These are phyloP conservation scores for Perodicticus potto DNA, from an alignment of 2,797 vertebrate genomes.

Conservation along the genomic window DNA sequence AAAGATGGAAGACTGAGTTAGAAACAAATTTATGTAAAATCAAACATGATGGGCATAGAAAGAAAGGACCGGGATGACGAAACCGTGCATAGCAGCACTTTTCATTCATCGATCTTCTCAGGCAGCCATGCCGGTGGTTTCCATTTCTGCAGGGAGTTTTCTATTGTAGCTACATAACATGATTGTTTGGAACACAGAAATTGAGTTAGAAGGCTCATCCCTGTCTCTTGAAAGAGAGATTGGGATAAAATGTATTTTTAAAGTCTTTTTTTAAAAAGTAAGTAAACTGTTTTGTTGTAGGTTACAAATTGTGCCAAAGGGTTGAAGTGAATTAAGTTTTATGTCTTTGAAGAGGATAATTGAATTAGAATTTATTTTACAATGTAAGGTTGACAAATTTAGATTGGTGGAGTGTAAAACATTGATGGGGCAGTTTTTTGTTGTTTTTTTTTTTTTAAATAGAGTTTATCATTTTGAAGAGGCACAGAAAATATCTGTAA, in stretches of 20 bases:
- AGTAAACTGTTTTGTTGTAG: not conserved
- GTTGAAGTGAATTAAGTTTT: slow-evolving; percentile 37
- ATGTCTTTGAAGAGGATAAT: slow-evolving; percentile 9
- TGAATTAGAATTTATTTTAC: slow-evolving; percentile 37
- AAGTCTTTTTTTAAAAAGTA: not conserved
- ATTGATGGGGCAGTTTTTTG: not conserved
- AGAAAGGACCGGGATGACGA: not conserved
- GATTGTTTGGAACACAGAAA: not conserved
- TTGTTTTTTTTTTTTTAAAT: not conserved
- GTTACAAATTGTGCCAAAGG: not conserved
- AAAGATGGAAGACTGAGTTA: not conserved
- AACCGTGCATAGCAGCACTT: not conserved
- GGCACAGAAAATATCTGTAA: slow-evolving; percentile 1
- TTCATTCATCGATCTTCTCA: not conserved
- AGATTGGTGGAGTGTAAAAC: not conserved
- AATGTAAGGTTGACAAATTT: not conserved
- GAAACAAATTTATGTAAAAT: not conserved
- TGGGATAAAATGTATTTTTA: not conserved
- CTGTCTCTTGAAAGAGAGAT: not conserved
- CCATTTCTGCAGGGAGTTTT: not conserved
- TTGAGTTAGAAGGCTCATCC: not conserved
- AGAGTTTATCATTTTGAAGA: not conserved
- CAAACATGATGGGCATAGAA: not conserved
- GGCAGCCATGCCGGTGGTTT: not conserved
- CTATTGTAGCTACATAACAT: not conserved